Evolutionary conservation across 1,140 invertebrate species (phyloP).

Genomic region (Andricus grossulariae): DNA sequence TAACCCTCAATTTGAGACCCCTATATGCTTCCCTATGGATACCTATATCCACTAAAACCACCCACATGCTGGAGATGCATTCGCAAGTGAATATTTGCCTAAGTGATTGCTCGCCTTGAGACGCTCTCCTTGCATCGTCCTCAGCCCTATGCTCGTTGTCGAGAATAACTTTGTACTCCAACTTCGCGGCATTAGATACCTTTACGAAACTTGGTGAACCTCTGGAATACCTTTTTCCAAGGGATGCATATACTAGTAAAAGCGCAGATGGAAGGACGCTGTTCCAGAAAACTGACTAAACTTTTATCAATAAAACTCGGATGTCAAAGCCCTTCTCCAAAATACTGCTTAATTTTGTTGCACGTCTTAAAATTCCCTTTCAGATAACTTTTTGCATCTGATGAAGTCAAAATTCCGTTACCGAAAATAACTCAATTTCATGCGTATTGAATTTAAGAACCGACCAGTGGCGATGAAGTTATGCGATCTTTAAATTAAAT

Average conservation of each 20-base stretch:
- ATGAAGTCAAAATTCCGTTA: no score
- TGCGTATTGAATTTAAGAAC: no score
- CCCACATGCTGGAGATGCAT: conserved; percentile 70
- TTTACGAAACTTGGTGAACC: conserved; percentile 57
- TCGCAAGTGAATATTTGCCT: conserved; percentile 72
- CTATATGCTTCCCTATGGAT: conserved; percentile 57
- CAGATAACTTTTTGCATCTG: no score
- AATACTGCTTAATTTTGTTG: background rate
- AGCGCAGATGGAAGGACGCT: conserved; percentile 4
- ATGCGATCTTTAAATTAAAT: background rate
- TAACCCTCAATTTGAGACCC: conserved; percentile 53
- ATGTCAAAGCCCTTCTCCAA: no score
- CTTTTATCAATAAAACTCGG: no score
- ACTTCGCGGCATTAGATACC: conserved; percentile 47
- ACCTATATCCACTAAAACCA: conserved; percentile 57
- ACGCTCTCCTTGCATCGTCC: conserved; percentile 48
- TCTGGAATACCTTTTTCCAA: conserved; percentile 42
- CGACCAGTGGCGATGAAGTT: no score
- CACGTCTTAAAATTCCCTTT: background rate
- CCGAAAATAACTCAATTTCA: no score
- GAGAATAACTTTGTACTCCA: conserved; percentile 56
- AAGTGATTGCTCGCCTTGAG: conserved; percentile 73
- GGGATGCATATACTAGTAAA: conserved; percentile 31
- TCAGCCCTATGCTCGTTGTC: conserved; percentile 40
- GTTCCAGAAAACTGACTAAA: background rate